Evolutionary conservation across 2,797 vertebrate genomes (phyloP).

Genomic region (Tolypeutes matacus): DNA sequence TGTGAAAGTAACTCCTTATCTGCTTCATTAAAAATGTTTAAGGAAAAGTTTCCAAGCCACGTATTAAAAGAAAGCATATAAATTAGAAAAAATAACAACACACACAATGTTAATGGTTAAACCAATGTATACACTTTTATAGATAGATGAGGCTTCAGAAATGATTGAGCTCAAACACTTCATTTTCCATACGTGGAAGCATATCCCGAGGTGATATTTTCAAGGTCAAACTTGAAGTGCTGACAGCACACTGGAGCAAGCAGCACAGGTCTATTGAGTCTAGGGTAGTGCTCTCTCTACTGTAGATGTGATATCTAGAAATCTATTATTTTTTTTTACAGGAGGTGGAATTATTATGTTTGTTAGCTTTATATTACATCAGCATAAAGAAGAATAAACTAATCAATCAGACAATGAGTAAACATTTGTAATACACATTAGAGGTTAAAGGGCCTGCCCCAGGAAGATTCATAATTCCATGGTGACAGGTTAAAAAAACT

Average conservation of each 20-base stretch:
- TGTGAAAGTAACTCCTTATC: background rate
- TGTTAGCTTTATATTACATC: background rate
- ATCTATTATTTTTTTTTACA: background rate
- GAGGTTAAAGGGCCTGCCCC: background rate
- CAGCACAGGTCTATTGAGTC: background rate
- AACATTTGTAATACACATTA: background rate
- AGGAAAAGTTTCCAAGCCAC: background rate
- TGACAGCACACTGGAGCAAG: background rate
- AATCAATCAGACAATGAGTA: background rate
- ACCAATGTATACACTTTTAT: background rate
- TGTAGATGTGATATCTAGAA: background rate
- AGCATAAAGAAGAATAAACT: background rate
- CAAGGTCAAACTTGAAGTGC: background rate
- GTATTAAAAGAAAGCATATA: background rate
- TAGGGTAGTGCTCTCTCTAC: background rate
- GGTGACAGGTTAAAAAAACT: background rate
- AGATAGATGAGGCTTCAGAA: background rate
- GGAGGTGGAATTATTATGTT: background rate
- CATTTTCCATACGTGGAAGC: background rate
- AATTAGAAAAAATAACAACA: constrained; percentile 8
- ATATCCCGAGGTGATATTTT: background rate
- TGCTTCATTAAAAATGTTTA: constrained; percentile 4
- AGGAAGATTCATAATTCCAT: background rate
- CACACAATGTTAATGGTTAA: background rate
- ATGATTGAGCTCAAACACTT: background rate